Evolutionary conservation across 2,113 vertebrate species (phyloP), one percentile per base, ranked within the genome.

Genomic region (Conger conger): DNA sequence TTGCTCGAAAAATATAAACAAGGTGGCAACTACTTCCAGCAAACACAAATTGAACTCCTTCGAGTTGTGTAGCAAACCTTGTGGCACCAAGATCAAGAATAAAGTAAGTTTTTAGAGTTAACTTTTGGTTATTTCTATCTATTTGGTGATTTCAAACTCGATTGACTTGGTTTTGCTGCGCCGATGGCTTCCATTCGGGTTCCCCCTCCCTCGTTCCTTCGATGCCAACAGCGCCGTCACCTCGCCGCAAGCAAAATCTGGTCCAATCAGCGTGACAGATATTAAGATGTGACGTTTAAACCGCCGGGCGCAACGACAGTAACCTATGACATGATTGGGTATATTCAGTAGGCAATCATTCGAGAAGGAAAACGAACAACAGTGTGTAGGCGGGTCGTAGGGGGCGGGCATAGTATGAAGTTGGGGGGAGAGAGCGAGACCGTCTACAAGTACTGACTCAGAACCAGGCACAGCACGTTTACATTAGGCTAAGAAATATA

Each of bases 181-280:
- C 92, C 88, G 90, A 92, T 91, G 89, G 89, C 91, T 91, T 94
- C 93, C 93, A 95, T 95, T 93, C 87, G 93, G 88, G 86, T 88
- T 92, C 92, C 89, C 86, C 88, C 90, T 89, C 88, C 86, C 38
- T 87, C 80, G 81, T 87, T 85, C 83, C 86, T 83, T 60, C 82
- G 42, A 83, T 79, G 77, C 80, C 63, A 85, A 86, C 84, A 57
- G 76, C 80, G 20, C 35, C 85, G 84, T 88, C 86, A 87, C 86
- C 42, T 80, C 81, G 53, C 79, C n/a, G 82, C 82, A 83, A 83
- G 45, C 54, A 0, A 3, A 33, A 27, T 20, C 17, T 4, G 23
- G 38, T 38, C 91, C 92, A 90, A 92, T 88, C 84, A 80, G 2
- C 0, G 11, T 37, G 54, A n/a, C 3, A 20, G 20, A 77, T 80